Base-by-base conservation (phyloP, 2,888 invertebrate genomes). In the Temnothorax ravouxi region DNA sequence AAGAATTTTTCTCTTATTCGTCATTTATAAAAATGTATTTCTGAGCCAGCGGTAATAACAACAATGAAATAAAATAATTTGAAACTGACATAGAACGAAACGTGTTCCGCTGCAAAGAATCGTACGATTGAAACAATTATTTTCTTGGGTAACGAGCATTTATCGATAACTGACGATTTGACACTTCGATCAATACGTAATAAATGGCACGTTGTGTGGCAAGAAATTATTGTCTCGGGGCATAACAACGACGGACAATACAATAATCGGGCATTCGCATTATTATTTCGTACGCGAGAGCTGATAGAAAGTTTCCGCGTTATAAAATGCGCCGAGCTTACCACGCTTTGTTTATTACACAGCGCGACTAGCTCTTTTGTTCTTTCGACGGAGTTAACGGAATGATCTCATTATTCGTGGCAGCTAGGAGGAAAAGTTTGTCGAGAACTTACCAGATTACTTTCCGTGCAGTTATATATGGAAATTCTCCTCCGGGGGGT, bases 361-460 rank as follows among this genome's bases (percentile, higher is more conserved):
- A 34, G 29, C 21, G 25, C 59, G 59, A 69, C 69, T 47, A 21
- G 69, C 79, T 67, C 71, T 61, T 80, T 80, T 80, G 79, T 80
- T 61, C 79, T 80, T 80, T 80, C 79, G 52, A 71, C 47, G 50
- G 38, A 71, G 59, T 54, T 47, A 34, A 59, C 61, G 47, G 71
- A 80, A 80, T 80, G 79, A 80, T 80, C 79, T 80, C 79, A 80
- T 80, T 71, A 80, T 18, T 71, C 79, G 71, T 38, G 71, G 59
- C 79, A 71, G 79, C 47, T 38, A 62, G 75, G 80, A 44, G 62
- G n/a, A 21, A 52, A 84, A 71, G 85, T 84, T 77, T 81, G 66
- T 38, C 50, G 62, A 41, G 61, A n/a, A 76, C 54, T 75, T 64
- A 52, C 61, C 18, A 54, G 76, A 82, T 82, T 82, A 74, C 76